phyloP scores from a whole-genome alignment of 2,888 invertebrate genomes.

The Leptinotarsa rubiginosa region DNA sequence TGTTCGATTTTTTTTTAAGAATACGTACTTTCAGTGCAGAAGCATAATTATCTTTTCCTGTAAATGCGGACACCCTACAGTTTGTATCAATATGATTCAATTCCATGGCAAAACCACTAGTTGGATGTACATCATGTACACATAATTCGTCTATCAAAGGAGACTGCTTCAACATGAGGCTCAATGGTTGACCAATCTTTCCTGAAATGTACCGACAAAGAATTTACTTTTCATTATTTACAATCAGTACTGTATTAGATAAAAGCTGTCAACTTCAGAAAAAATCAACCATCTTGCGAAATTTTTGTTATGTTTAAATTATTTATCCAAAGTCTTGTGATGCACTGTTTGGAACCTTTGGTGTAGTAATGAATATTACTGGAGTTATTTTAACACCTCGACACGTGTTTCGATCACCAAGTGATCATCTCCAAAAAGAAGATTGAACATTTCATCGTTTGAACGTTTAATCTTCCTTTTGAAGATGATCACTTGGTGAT shows the following conservation, averaged over 20 bases:
- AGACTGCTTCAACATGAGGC: constrained; percentile 72
- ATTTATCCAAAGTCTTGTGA: no score
- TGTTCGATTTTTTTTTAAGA: background rate
- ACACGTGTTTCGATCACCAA: no score
- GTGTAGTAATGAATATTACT: no score
- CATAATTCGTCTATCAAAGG: constrained; percentile 71
- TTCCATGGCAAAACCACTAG: constrained; percentile 63
- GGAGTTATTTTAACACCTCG: no score
- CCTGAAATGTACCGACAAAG: constrained; percentile 51
- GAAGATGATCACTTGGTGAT: no score
- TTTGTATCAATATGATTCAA: constrained; percentile 67
- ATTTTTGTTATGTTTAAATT: no score
- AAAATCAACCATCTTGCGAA: background rate
- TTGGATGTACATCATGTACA: constrained; percentile 68
- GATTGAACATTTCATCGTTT: no score
- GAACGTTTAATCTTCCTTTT: no score
- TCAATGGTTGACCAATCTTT: constrained; percentile 69
- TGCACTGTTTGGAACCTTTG: no score
- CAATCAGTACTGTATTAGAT: background rate
- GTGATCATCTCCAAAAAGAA: no score
- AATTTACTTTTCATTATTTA: background rate
- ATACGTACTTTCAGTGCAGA: constrained; percentile 55
- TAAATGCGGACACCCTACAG: constrained; percentile 62
- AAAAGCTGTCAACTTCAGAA: background rate
- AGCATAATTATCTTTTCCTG: constrained; percentile 56